These are phyloP conservation scores for Gymnocypris eckloni DNA, from an alignment of 2,797 vertebrate genomes.

Conservation along the genomic window DNA sequence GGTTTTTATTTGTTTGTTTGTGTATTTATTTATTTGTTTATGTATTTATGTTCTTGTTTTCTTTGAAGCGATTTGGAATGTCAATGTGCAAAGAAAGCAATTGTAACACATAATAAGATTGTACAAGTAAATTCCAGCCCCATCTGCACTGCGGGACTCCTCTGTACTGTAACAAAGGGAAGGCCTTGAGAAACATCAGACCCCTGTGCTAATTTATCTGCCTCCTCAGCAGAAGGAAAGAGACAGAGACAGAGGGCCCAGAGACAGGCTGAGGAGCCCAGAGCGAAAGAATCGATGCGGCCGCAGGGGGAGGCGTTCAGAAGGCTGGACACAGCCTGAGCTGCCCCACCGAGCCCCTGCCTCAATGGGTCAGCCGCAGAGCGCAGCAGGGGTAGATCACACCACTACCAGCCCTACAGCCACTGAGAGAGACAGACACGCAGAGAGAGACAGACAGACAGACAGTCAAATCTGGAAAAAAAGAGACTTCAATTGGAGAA, in stretches of 20 bases:
- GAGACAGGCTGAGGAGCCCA: conserved; percentile 85
- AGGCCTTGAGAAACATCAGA: conserved; percentile 51
- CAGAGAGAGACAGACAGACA: conserved; percentile 1
- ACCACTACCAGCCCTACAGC: conserved; percentile 62
- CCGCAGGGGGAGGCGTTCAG: conserved; percentile 80
- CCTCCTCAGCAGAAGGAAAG: conserved; percentile 63
- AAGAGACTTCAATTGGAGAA: neutral
- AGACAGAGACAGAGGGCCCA: conserved; percentile 82
- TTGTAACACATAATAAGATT: conserved; percentile 21
- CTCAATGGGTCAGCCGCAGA: conserved; percentile 73
- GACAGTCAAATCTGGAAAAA: neutral
- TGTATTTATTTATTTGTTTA: neutral
- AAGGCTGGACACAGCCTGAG: conserved; percentile 79
- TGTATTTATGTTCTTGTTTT: neutral
- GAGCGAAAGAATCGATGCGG: conserved; percentile 88
- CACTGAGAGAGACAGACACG: conserved; percentile 57
- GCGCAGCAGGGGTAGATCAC: conserved; percentile 39
- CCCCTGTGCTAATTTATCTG: conserved; percentile 75
- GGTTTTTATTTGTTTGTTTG: neutral
- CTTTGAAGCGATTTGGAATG: neutral
- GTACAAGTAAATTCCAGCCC: conserved; percentile 33
- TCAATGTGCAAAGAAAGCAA: neutral
- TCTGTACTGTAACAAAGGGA: conserved; percentile 8
- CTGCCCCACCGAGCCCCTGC: conserved; percentile 68
- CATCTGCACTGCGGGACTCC: conserved; percentile 24